A percentile compares a stretch with the other conserved stretches of the same genome.
Conservation (phyloP, 1,140 invertebrate genomes). For the Drosophila kohkoa region DNA sequence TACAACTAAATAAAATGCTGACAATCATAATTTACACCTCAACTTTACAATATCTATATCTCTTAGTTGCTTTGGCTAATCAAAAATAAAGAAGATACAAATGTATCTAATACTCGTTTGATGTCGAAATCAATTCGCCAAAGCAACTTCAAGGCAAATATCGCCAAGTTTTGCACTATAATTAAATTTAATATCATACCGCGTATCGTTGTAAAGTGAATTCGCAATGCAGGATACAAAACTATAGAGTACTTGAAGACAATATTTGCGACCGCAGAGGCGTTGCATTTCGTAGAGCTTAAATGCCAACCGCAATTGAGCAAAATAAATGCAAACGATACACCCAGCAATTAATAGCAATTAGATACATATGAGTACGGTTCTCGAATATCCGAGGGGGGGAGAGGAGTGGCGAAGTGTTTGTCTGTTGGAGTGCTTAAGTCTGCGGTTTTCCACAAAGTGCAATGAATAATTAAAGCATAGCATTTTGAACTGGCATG, state of each 20-base stretch:
- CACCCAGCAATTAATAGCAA: conserved; percentile 60
- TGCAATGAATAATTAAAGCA: conserved; percentile 47
- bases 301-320: conserved; percentile 64
- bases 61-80: too few species aligned
- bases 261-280: conserved; percentile 14
- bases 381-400: conserved; percentile 8
- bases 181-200: too few species aligned
- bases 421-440: background rate
- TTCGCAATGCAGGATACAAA: conserved; percentile 10
- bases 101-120: too few species aligned
- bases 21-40: background rate
- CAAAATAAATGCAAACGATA: conserved; percentile 58
- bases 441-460: conserved; percentile 36
- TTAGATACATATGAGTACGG: conserved; percentile 35
- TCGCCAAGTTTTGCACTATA: too few species aligned
- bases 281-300: conserved; percentile 27
- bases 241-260: conserved; percentile 15
- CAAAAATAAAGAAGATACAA: too few species aligned
- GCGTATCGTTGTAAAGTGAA: background rate
- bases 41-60: too few species aligned
- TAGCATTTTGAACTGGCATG: conserved; percentile 37
- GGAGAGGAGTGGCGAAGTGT: background rate
- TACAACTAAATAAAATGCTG: background rate
- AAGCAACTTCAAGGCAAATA: too few species aligned
- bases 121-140: too few species aligned